Base-by-base conservation (phyloP, 1,140 invertebrate species). In the Bombus pascuorum region DNA sequence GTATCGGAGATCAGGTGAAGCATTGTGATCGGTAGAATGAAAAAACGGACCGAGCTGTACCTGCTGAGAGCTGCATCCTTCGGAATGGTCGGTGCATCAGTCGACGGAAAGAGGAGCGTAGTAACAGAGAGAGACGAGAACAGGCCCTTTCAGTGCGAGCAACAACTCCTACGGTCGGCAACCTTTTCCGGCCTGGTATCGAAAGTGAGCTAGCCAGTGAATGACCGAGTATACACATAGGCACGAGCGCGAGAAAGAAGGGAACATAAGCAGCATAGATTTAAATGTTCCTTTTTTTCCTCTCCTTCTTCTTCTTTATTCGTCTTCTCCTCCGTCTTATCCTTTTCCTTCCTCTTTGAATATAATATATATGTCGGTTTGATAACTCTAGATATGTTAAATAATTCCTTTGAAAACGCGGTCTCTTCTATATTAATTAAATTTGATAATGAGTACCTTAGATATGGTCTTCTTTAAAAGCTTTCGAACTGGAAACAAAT, bases 1-100 rank as follows among this genome's bases (percentile, higher is more conserved):
- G 90, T 87, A 82, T 85, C 86, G 77, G 32, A 62, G 91, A 93
- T 94, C 93, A 94, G 92, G 92, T 94, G 93, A 92, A 93, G 90
- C 85, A 94, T 94, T 94, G 92, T 94, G 90, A 90, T 90, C 70
- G 76, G 53, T 66, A 91, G 92, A 92, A 92, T 91, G 90, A 91
- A 93, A 92, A 93, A 92, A 89, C 77, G 89, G 88, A 62, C 77
- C 91, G 82, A 89, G 85, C 82, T 77, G 89, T 93, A 93, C 92
- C 91, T 93, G 91, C 87, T 79, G 84, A 78, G 83, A 73, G 44
- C 68, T 87, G 81, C 86, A 90, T 90, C 90, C 77, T 86, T 80
- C 78, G 78, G 75, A 80, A 83, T 47, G 78, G 79, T 57, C 85
- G 73, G 79, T 87, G 89, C 81, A 90, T 87, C 78, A 53, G 71